Base-by-base conservation (phyloP, 2,888 invertebrate species). In the Diploptera punctata region DNA sequence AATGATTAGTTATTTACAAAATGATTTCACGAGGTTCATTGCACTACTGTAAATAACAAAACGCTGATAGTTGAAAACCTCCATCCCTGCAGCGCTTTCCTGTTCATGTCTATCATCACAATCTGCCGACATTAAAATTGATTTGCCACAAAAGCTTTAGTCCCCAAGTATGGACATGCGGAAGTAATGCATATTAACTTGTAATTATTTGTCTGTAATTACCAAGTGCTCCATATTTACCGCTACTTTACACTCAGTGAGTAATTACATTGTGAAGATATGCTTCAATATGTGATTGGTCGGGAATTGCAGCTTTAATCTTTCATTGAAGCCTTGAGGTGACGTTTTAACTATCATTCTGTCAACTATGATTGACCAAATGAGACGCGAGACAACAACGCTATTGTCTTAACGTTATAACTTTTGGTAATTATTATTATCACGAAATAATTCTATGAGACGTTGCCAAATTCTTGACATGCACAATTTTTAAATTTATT, bases 171-270 rank as follows among this genome's bases (percentile, higher is more conserved):
- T 21, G 54, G 54, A 16, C 1, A 54, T 54, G 54, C 21, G 47
- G 26, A 54, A 54, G 54, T 26, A 10, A 26, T 54, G 19, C 54
- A 54, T 54, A 54, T 54, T 54, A 54, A 26, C 54, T 21, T 54
- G 16, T 2, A 54, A 26, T 54, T 54, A 54, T 54, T 54, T 7
- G 9, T 26, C 29, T 16, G 54, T 54, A 54, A 54, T 26, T 54
- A 54, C 21, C 7, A 13, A n/a, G 21, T n/a, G n/a, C 16, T 57
- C n/a, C 29, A 29, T n/a, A 29, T 31, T 31, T 57, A 57, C 57
- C 13, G 57, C 31, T 57, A 57, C n/a, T 57, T 24, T 31, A 65
- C 43, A 43, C 26, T 38, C 21, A n/a, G 19, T 1, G n/a, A 24
- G 29, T 31, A 57, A 31, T 57, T 57, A n/a, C 5, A 16, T 16